Evolutionary conservation across 92 coral and sea anemone genomes (phyloP).

Genomic region (Epizoanthus illoricatus): DNA sequence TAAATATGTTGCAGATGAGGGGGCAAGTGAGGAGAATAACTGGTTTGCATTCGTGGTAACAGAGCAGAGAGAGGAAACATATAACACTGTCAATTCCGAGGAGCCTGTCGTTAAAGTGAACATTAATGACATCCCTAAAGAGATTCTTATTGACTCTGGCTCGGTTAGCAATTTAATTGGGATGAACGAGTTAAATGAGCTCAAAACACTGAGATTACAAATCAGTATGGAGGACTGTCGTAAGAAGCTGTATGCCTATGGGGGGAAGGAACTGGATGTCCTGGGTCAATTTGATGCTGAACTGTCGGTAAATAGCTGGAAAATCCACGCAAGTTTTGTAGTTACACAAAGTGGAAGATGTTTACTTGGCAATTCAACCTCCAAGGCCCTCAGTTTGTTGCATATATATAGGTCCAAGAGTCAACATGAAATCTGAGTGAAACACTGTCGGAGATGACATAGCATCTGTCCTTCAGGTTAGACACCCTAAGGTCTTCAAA

Average conservation of each 20-base stretch:
- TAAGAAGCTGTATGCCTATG: conserved; percentile 36
- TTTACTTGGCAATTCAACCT: conserved; percentile 29
- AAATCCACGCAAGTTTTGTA: conserved; percentile 9
- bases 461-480: not conserved
- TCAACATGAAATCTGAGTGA: conserved; percentile 11
- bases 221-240: conserved; percentile 19
- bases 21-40: too few species aligned
- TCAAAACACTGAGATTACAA: conserved; percentile 18
- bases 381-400: conserved; percentile 25
- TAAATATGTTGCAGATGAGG: too few species aligned
- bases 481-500: conserved; percentile 27
- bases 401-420: conserved; percentile 33
- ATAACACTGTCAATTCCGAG: too few species aligned
- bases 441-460: not conserved
- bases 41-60: too few species aligned
- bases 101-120: conserved; percentile 19
- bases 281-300: conserved; percentile 31
- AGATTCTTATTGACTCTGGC: conserved; percentile 38
- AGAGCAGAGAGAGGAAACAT: too few species aligned
- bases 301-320: not conserved
- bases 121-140: not conserved
- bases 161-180: conserved; percentile 34
- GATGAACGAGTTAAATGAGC: not conserved
- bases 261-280: conserved; percentile 32
- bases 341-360: conserved; percentile 35